phyloP scores from a whole-genome alignment of 2,113 vertebrate genomes.

The Tricholaema leucomelas region DNA sequence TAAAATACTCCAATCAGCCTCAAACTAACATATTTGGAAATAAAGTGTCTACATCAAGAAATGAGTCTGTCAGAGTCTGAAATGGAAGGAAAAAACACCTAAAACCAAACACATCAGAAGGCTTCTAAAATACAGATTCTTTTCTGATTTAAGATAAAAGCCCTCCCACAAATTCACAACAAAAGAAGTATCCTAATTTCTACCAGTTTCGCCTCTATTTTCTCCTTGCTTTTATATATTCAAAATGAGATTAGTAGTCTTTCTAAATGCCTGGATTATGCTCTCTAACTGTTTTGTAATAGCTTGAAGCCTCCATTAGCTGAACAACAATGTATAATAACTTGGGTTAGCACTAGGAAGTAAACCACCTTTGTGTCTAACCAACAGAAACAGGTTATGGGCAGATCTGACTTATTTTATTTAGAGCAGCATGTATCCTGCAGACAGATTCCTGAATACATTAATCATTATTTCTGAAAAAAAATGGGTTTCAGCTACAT shows the following conservation, averaged over 20 bases:
- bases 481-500: background rate
- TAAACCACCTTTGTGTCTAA: background rate
- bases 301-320: background rate
- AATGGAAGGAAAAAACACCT: background rate
- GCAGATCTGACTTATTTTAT: background rate
- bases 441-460: background rate
- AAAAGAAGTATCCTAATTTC: background rate
- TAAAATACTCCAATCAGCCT: no score
- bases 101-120: background rate
- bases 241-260: background rate
- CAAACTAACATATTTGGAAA: background rate
- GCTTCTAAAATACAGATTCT: background rate
- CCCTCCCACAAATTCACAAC: background rate
- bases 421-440: background rate
- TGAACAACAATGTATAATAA: background rate
- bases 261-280: no score
- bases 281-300: background rate
- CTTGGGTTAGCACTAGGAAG: background rate
- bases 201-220: background rate
- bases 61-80: background rate
- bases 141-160: background rate
- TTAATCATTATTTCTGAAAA: background rate
- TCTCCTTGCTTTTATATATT: background rate
- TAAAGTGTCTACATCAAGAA: background rate
- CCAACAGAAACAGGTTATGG: accelerated